Evolutionary conservation across 2,113 vertebrate species (phyloP), one percentile per base, ranked within the genome.

Genomic region (Ictalurus punctatus): DNA sequence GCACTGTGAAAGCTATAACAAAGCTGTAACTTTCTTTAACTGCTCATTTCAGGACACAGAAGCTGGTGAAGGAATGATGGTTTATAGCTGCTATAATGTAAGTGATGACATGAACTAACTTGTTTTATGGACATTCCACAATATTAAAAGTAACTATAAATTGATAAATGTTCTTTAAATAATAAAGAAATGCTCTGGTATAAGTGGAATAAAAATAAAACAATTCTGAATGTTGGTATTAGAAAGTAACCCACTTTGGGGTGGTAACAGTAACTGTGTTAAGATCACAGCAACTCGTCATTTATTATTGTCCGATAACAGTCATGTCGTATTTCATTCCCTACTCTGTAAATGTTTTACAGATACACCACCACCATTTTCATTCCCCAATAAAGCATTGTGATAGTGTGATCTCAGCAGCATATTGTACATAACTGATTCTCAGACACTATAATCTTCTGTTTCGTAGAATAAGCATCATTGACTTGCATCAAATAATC

Each of bases 331-430:
- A 23, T 69, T 30, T 69, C 30, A 69, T 69, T 69, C 27, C 27
- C 30, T 69, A 69, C 8, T 27, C 65, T 69, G 27, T 69, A 69
- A 69, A 69, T 30, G 65, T 69, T 69, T 69, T 30, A 69, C 65
- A 69, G n/a, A 56, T 56, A 81, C 61, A 27, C 61, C 52, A 61
- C 8, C 30, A 83, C 81, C 56, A 37, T 83, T 83, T 40, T 83
- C 59, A 65, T 40, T 65, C 16, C 82, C 17, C 59, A 34, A 6
- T 65, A 67, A 69, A 19, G 54, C 37, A 44, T 19, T 84, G 30
- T 83, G 56, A 8, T 6, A 61, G 1, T 73, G 19, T 10, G 27
- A 73, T 65, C 34, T 17, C 34, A 14, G 19, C 59, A 56, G 21
- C 81, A 63, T 58, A 14, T 13, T 61, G 56, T 82, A 58, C 30